A percentile compares a stretch with the other conserved stretches of the same genome.
These are phyloP conservation scores for Monochamus saltuarius DNA, from an alignment of 1,140 invertebrate species.

Conservation along the genomic window DNA sequence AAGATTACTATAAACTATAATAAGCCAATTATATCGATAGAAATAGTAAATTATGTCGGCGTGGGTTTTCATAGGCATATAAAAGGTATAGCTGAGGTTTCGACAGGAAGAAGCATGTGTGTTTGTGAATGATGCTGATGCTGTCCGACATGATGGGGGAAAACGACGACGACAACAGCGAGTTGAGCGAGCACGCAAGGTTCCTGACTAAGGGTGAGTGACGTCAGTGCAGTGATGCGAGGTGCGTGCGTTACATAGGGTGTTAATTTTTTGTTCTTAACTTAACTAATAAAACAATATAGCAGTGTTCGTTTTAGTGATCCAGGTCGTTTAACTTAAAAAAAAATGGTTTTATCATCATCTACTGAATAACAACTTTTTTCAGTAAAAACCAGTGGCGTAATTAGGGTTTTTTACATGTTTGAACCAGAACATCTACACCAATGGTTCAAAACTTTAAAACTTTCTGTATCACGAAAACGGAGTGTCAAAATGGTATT, in stretches of 20 bases:
- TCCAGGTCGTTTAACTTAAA: too few relatives aligned
- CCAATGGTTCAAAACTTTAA: too few relatives aligned
- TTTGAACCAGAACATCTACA: too few relatives aligned
- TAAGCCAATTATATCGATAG: slow-evolving; percentile 7
- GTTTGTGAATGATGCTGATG: slow-evolving; percentile 35
- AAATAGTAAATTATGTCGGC: slow-evolving; percentile 14
- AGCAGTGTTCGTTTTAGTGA: too few relatives aligned
- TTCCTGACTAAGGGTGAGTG: slow-evolving; percentile 63
- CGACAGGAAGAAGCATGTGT: slow-evolving; percentile 19
- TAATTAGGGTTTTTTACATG: too few relatives aligned
- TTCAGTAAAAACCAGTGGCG: too few relatives aligned
- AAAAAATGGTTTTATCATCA: too few relatives aligned
- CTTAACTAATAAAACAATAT: too few relatives aligned
- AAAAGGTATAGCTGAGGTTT: slow-evolving; percentile 9
- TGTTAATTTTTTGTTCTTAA: background rate
- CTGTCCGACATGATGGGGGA: slow-evolving; percentile 49
- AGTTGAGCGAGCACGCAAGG: slow-evolving; percentile 64
- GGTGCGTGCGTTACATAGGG: background rate
- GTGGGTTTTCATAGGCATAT: slow-evolving; percentile 8
- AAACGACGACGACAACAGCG: slow-evolving; percentile 64
- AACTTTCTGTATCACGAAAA: too few relatives aligned
- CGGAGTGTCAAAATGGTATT: too few relatives aligned
- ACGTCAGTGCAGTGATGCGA: background rate
- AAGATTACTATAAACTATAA: too few relatives aligned
- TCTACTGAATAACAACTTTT: too few relatives aligned